A percentile compares a stretch with the other conserved stretches of the same genome.
Evolutionary conservation across 2,888 invertebrate species (phyloP).

Genomic region (Sarcophaga rosellei): DNA sequence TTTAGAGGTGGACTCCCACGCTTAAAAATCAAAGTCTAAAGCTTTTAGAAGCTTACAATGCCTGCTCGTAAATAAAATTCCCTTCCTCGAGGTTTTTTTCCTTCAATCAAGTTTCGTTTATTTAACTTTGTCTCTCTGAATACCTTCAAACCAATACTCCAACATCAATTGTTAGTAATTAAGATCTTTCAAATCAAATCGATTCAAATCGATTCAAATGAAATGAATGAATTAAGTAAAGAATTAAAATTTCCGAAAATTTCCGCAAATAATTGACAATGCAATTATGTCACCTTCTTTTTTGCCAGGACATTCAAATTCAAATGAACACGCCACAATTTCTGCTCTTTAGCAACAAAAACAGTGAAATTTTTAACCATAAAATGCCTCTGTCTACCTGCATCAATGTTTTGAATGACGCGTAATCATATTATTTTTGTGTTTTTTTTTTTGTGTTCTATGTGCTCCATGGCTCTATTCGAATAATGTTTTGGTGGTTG

Average conservation of each 20-base stretch:
- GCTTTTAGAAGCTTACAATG: too few species aligned
- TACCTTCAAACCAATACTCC: too few species aligned
- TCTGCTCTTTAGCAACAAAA: constrained; percentile 4
- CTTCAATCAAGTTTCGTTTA: too few species aligned
- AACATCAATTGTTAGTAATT: too few species aligned
- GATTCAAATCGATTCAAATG: neutral
- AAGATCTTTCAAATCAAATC: too few species aligned
- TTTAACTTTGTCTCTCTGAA: too few species aligned
- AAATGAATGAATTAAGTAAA: neutral
- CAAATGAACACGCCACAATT: neutral
- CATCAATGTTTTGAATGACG: constrained; percentile 34
- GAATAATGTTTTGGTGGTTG: neutral
- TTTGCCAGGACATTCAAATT: too few species aligned
- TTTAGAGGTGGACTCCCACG: too few species aligned
- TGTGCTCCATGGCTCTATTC: neutral
- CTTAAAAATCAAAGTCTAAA: too few species aligned
- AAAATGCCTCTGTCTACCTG: neutral
- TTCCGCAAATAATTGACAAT: constrained; percentile 3
- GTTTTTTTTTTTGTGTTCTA: neutral
- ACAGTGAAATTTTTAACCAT: neutral
- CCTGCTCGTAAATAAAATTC: too few species aligned
- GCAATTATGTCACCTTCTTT: constrained; percentile 7
- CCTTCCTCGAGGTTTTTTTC: too few species aligned
- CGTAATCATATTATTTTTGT: constrained; percentile 22
- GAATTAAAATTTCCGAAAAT: neutral